Evolutionary conservation across 1,140 invertebrate genomes (phyloP), one percentile per base, ranked within the genome.

Genomic region (Eurosta solidaginis): DNA sequence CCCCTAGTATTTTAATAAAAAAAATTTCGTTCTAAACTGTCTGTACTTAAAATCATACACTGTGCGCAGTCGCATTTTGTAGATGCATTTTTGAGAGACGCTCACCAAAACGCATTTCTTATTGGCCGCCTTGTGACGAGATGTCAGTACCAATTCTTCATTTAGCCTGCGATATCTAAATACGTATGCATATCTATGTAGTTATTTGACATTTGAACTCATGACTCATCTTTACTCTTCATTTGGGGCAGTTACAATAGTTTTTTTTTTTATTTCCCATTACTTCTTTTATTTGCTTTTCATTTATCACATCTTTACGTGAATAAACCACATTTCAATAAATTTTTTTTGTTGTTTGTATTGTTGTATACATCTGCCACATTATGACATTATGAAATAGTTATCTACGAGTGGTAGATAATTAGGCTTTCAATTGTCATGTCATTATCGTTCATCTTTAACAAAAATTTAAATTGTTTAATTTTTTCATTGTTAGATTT

Each of bases 341-440:
- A n/a, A n/a, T n/a, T n/a, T 20, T 68, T 33, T 17, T 68, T 68
- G 6, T 22, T 68, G 59, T 40, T 68, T 68, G 54, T 27, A 12
- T 40, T 40, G 20, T 17, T 68, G 59, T 17, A 14, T 40, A 17
- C 17, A 33, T 9, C 59, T n/a, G 27, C 27, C 40, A n/a, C 45
- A 3, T 40, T 42, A 42, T 40, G 27, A 5, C 27, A 54, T 29
- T 12, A 54, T 29, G 40, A 63, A 68, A 20, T 68, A 22, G 33
- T 68, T 68, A 33, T 42, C 33, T 40, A 42, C n/a, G 12, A 17
- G 59, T 68, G 59, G 59, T 68, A 68, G 40, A 68, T 68, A 68
- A 68, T 68, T 68, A 68, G 59, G 59, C 33, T 33, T 40, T 68
- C 59, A 68, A 68, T 68, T 68, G 59, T 68, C 59, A 68, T 68